Base-by-base conservation (phyloP, 2,888 invertebrate species). In the Pseudococcus jackbeardsleyi region DNA sequence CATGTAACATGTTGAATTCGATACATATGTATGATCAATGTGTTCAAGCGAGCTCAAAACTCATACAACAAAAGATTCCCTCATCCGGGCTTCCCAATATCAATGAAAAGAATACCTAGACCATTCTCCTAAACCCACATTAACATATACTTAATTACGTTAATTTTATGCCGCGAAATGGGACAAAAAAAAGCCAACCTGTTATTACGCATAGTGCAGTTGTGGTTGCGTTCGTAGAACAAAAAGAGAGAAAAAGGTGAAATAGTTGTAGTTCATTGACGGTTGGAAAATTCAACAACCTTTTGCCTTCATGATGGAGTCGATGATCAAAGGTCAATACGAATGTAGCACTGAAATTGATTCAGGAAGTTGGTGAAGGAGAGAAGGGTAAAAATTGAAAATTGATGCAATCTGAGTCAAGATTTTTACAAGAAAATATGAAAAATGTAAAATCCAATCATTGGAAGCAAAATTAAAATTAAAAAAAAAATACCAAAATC, bases 101-200 rank as follows among this genome's bases (percentile, higher is more conserved):
- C 59, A 54, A 54, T 54, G 85, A 85, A 84, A 85, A 85, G 59
- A 54, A 7, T 8, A 33, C 26, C 26, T 33, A 33, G 26, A 33
- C 50, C 50, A 84, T 84, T 79, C 39, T 42, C n/a, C 42, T 42
- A n/a, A 79, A 79, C 79, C 79, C 79, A 59, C 85, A 85, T 85
- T 85, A 84, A 84, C 84, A 84, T 85, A 59, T 59, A 59, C 59
- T 22, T 50, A 59, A 59, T 50, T 85, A 85, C 59, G 59, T 54
- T 85, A 85, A 85, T 85, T 54, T 54, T 85, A 54, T 54, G 59
- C 85, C 59, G 39, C 85, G 59, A 85, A 85, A 85, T 85, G 85
- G 48, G 26, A 33, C 59, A 50, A 8, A 85, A 84, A 84, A 85
- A 59, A 50, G 26, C 54, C 33, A 85, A 54, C 85, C 85, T 54